Evolutionary conservation across 2,113 vertebrate genomes (phyloP).

Genomic region (Deroptyus accipitrinus): DNA sequence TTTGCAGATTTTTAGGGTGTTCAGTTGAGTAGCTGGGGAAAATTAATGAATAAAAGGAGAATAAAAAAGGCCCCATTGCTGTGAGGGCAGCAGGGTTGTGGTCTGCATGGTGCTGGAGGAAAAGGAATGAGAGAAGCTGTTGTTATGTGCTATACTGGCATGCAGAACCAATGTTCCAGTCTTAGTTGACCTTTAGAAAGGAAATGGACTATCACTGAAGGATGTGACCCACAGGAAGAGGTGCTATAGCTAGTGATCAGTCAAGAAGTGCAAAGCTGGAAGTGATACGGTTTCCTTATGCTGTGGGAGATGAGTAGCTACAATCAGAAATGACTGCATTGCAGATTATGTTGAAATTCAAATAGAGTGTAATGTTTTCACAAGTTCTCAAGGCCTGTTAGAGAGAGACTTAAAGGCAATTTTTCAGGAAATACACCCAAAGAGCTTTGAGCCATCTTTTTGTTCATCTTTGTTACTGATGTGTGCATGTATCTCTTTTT

Average conservation of each 20-base stretch:
- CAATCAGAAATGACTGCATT: neutral
- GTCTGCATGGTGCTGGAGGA: neutral
- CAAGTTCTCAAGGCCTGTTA: neutral
- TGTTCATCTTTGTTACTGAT: neutral
- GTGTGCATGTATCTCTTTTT: neutral
- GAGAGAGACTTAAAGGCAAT: neutral
- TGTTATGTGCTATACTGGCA: neutral
- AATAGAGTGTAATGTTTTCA: neutral
- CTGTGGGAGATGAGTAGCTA: neutral
- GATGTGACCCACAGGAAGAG: neutral
- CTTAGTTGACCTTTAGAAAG: neutral
- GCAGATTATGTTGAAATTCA: neutral
- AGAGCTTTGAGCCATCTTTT: neutral
- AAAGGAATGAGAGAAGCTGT: neutral
- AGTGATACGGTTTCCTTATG: neutral
- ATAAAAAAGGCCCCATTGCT: neutral
- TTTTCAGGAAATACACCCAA: neutral
- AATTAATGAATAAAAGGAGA: neutral
- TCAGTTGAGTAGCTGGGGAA: neutral
- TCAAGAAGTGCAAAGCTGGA: neutral
- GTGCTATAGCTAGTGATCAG: neutral
- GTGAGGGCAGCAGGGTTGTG: neutral
- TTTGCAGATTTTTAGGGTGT: neutral
- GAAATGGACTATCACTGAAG: neutral
- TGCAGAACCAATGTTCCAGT: neutral